Evolutionary conservation across 2,113 vertebrate species (phyloP).

Genomic region (Eptesicus fuscus): DNA sequence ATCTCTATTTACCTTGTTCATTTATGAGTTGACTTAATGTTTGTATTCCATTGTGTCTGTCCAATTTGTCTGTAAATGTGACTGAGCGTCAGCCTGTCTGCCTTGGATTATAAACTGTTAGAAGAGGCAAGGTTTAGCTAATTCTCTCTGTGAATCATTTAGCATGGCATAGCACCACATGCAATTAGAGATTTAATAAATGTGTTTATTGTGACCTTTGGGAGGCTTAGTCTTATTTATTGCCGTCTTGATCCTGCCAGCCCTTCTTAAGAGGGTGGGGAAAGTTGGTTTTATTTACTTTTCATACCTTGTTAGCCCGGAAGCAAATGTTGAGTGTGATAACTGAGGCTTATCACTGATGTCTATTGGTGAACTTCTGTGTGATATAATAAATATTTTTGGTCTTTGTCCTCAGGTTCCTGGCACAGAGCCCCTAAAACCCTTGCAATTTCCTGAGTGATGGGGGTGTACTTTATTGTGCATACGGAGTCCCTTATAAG

Average conservation of each 20-base stretch:
- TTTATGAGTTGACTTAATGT: background rate
- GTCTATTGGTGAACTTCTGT: background rate
- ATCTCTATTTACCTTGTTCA: background rate
- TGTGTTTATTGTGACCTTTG: slow-evolving; percentile 1
- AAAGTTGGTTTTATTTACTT: background rate
- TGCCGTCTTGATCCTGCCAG: background rate
- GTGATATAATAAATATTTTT: background rate
- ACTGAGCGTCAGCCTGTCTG: slow-evolving; percentile 38
- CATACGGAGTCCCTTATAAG: background rate
- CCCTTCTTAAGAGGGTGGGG: background rate
- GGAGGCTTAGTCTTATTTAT: background rate
- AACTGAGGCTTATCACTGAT: background rate
- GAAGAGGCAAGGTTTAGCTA: background rate
- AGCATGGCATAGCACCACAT: background rate
- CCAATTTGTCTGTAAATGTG: background rate
- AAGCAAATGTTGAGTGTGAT: background rate
- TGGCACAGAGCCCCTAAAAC: background rate
- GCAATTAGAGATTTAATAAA: slow-evolving; percentile 32
- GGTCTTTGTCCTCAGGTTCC: background rate
- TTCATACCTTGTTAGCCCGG: background rate
- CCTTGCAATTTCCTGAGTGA: background rate
- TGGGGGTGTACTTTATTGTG: background rate
- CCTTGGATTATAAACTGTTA: slow-evolving; percentile 26
- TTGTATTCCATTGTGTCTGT: background rate
- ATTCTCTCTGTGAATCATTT: slow-evolving; percentile 49